These are phyloP conservation scores for Drosophila merina DNA, from an alignment of 2,888 invertebrate genomes.

Conservation along the genomic window DNA sequence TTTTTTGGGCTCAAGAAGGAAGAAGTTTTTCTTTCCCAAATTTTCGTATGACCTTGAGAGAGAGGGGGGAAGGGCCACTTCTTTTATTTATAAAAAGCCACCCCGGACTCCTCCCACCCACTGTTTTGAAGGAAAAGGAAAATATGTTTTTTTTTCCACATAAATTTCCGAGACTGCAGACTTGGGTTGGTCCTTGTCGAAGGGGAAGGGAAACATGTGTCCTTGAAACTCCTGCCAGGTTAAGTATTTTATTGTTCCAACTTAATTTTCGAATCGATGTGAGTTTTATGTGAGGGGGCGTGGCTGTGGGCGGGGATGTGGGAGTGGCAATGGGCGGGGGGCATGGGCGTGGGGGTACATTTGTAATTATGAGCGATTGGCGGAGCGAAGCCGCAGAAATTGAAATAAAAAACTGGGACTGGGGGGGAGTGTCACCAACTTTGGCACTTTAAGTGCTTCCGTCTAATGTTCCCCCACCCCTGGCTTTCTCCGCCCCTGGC, in stretches of 20 bases:
- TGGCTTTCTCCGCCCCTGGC: neutral
- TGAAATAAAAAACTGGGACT: neutral
- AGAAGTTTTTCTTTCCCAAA: neutral
- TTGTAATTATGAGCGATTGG: constrained; percentile 61
- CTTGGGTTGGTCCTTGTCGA: neutral
- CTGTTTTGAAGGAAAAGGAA: no score
- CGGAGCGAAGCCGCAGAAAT: constrained; percentile 28
- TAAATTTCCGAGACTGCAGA: neutral
- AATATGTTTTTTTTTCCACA: neutral
- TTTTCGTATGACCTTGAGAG: constrained; percentile 2
- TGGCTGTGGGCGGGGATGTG: neutral
- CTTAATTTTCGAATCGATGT: constrained; percentile 32
- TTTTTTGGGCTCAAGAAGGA: neutral
- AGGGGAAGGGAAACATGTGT: constrained; percentile 25
- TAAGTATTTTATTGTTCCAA: neutral
- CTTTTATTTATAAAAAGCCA: constrained; percentile 1
- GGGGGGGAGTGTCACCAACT: constrained; percentile 46
- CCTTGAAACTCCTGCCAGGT: neutral
- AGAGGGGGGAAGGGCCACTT: neutral
- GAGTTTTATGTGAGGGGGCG: neutral
- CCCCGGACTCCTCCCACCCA: no score
- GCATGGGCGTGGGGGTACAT: neutral
- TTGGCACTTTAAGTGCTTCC: constrained; percentile 74
- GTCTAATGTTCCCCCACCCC: neutral
- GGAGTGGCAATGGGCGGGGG: neutral